phyloP scores from a whole-genome alignment of 2,888 invertebrate genomes.

The Chrysolina oricalcia region DNA sequence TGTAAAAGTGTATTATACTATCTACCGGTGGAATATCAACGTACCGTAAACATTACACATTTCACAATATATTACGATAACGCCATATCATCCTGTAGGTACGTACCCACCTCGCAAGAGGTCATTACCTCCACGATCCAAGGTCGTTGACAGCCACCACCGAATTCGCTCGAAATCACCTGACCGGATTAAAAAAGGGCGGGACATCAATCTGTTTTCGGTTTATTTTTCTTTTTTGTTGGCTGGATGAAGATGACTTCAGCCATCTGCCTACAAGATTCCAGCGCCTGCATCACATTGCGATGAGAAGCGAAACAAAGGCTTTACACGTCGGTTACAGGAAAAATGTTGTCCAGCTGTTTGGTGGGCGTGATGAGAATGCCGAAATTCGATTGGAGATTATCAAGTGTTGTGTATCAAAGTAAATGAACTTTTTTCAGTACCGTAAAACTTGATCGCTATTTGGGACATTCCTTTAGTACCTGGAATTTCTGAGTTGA shows the following conservation, averaged over 20 bases:
- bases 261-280: constrained; percentile 22
- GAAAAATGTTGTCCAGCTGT: background rate
- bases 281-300: background rate
- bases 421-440: no score
- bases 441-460: no score
- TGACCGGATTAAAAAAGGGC: constrained; percentile 14
- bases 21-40: constrained; percentile 9
- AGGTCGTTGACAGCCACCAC: constrained; percentile 20
- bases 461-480: no score
- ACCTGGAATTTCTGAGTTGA: no score
- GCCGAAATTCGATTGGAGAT: background rate
- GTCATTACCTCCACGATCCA: constrained; percentile 13
- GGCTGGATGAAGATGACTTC: constrained; percentile 8
- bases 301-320: background rate
- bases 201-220: constrained; percentile 6
- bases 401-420: no score
- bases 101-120: constrained; percentile 10
- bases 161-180: constrained; percentile 19
- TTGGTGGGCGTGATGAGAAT: constrained; percentile 12
- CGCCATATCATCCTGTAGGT: constrained; percentile 6
- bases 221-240: constrained; percentile 13
- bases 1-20: constrained; percentile 8
- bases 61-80: constrained; percentile 20
- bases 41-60: constrained; percentile 13
- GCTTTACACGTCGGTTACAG: background rate